These are phyloP conservation scores for Lasioglossum baleicum DNA, from an alignment of 1,140 invertebrate genomes.

Conservation along the genomic window DNA sequence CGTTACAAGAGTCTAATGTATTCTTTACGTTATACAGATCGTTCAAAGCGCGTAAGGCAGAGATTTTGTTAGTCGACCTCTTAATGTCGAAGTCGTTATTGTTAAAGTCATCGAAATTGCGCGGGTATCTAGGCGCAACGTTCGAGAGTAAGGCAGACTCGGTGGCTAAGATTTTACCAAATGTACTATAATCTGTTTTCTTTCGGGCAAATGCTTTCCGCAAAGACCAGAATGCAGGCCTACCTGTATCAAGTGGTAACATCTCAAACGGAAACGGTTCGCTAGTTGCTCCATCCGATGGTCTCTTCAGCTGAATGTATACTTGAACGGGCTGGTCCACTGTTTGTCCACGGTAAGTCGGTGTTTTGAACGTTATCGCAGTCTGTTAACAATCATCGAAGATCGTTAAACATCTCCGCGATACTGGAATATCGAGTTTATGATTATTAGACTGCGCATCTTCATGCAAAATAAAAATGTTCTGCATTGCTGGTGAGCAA, in stretches of 20 bases:
- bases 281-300: slow-evolving; percentile 91
- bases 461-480: too few species aligned
- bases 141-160: slow-evolving; percentile 77
- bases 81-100: slow-evolving; percentile 67
- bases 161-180: slow-evolving; percentile 82
- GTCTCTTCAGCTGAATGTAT: slow-evolving; percentile 90
- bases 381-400: slow-evolving; percentile 76
- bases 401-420: not conserved
- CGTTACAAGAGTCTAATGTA: slow-evolving; percentile 47
- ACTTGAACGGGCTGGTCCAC: slow-evolving; percentile 88
- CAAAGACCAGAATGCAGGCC: slow-evolving; percentile 85
- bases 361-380: slow-evolving; percentile 92
- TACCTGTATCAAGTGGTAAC: slow-evolving; percentile 93
- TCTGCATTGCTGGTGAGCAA: too few species aligned
- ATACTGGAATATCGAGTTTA: not conserved
- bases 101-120: slow-evolving; percentile 69
- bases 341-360: slow-evolving; percentile 86
- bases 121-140: slow-evolving; percentile 45
- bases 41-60: slow-evolving; percentile 70
- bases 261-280: slow-evolving; percentile 91
- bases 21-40: slow-evolving; percentile 68
- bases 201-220: slow-evolving; percentile 83
- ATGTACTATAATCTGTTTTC: slow-evolving; percentile 85
- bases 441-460: not conserved
- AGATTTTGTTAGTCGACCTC: slow-evolving; percentile 65